Evolutionary conservation across 1,140 invertebrate species (phyloP), one percentile per base, ranked within the genome.

Genomic region (Diachasmimorpha longicaudata): DNA sequence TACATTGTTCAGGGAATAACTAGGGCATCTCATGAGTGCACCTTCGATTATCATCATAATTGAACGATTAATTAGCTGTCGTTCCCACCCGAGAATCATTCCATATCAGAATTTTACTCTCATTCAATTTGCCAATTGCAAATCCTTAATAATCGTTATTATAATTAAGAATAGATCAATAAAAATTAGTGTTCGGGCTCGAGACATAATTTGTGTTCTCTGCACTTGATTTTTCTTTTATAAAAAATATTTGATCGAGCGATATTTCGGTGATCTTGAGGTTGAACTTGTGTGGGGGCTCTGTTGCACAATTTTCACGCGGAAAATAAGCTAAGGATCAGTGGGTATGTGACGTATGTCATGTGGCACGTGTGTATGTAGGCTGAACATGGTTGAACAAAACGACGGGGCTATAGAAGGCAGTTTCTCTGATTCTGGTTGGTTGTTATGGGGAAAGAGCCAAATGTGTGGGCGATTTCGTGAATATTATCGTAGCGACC

Each of bases 311-410:
- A 75, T 44, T 70, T 70, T 11, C 4, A 16, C 37, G 36, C 3
- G 48, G 72, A 31, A 77, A 72, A 77, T 70, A 75, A 68, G 14
- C 37, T 58, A 76, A 75, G 48, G 48, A 75, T 66, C 69, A 31
- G 31, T 31, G 31, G 36, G 72, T 19, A 70, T 58, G 37, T 83
- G 81, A 81, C 82, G 80, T 77, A 80, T 77, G 80, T 81, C 80
- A 76, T 75, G 78, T 82, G 81, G 82, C 82, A 80, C 78, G 78
- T 78, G 25, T 31, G 25, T 66, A 80, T 80, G 82, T 83, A 79
- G 82, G 79, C 69, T 81, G 79, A 80, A 76, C 72, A 66, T 73
- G 48, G 44, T 70, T 48, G 42, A 25, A 8, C 76, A 72, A 67
- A 44, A 76, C 36, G 66, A 74, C 78, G 6, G 31, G 67, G 73